Conservation (phyloP, 2,113 vertebrate species). For the Scortum barcoo region DNA sequence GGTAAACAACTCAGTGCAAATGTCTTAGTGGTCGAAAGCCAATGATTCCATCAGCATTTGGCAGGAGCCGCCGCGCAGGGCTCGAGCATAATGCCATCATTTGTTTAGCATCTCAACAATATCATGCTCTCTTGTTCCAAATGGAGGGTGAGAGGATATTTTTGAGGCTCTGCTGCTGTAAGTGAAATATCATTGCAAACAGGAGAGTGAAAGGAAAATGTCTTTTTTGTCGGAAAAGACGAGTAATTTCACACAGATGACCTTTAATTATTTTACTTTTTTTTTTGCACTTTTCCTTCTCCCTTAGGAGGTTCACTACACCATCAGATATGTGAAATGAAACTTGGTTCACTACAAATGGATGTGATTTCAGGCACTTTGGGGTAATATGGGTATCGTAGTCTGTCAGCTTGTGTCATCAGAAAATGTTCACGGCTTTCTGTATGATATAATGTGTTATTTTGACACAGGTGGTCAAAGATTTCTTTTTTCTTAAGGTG, state of each 20-base stretch:
- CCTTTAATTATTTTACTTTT: neutral
- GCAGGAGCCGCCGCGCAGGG: constrained; percentile 53
- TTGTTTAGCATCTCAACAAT: constrained; percentile 79
- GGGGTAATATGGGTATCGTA: neutral
- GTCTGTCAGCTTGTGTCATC: neutral
- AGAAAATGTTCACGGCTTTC: neutral
- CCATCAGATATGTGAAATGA: neutral
- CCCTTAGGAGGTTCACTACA: neutral
- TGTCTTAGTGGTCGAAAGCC: constrained; percentile 62
- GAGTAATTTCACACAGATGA: neutral
- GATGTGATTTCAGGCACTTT: constrained; percentile 1
- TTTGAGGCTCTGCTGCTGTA: constrained; percentile 20
- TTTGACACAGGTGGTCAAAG: neutral
- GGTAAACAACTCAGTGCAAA: constrained; percentile 71
- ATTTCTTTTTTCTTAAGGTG: neutral
- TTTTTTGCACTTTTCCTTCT: neutral
- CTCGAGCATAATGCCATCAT: constrained; percentile 70
- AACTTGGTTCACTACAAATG: neutral
- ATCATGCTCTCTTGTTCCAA: constrained; percentile 68
- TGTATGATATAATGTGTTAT: neutral
- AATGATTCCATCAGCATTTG: constrained; percentile 83
- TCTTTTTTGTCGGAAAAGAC: neutral
- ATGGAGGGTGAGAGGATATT: constrained; percentile 4
- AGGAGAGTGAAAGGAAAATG: neutral
- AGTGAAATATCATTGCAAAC: constrained; percentile 6